Conservation (phyloP, 2,113 vertebrate species). For the Theristicus caerulescens region DNA sequence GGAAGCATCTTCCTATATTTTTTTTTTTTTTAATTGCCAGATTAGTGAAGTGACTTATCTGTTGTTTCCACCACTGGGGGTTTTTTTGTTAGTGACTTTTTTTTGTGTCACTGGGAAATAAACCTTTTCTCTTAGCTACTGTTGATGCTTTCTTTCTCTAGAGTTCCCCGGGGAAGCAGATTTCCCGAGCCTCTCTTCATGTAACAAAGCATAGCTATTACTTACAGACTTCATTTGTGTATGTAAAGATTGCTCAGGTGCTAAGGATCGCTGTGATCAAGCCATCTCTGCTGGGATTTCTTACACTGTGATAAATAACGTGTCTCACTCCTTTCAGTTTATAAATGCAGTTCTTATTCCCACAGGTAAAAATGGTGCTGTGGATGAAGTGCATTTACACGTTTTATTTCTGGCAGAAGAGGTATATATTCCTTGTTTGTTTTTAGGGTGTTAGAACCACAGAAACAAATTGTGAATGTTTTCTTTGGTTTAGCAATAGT, state of each 20-base stretch:
- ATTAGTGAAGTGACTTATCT: not conserved
- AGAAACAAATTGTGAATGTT: not conserved
- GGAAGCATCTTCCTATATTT: not conserved
- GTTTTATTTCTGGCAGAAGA: not conserved
- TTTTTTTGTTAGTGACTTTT: not conserved
- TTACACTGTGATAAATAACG: not conserved
- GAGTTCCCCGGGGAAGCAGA: not conserved
- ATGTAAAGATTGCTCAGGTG: not conserved
- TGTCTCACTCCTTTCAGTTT: not conserved
- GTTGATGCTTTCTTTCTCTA: not conserved
- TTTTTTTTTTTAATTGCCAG: not conserved
- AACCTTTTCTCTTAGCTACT: not conserved
- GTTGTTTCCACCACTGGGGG: not conserved
- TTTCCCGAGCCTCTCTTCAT: not conserved
- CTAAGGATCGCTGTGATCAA: not conserved
- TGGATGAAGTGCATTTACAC: not conserved
- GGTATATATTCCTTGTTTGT: not conserved
- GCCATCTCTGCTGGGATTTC: not conserved
- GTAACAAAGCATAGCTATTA: not conserved
- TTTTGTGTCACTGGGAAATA: not conserved
- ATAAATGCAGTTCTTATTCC: not conserved
- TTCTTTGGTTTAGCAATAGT: not conserved
- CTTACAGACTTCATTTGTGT: not conserved
- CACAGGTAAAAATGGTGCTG: not conserved
- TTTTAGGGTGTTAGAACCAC: not conserved